Conservation (phyloP, 2,113 vertebrate species). For the Upupa epops region DNA sequence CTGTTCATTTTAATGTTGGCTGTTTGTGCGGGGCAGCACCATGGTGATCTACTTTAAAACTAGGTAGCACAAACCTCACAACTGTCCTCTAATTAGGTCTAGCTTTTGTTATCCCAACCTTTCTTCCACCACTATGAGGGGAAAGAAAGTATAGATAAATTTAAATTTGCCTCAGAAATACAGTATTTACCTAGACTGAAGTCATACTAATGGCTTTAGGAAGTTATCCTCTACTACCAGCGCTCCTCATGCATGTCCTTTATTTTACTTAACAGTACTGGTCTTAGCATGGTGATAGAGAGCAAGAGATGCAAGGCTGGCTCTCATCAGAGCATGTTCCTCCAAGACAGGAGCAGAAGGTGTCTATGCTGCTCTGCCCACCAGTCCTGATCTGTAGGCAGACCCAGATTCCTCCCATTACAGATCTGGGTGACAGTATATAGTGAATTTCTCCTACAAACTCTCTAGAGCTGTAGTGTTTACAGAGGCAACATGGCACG, state of each 20-base stretch:
- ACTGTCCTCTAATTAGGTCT: not conserved
- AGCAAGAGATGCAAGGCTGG: not conserved
- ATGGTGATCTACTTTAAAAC: not conserved
- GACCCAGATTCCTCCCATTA: not conserved
- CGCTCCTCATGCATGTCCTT: not conserved
- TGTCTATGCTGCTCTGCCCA: not conserved
- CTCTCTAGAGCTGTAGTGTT: not conserved
- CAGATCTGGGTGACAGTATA: not conserved
- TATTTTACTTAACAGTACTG: not conserved
- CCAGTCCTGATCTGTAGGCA: not conserved
- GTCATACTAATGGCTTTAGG: not conserved
- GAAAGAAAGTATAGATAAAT: not conserved
- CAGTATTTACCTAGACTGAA: not conserved
- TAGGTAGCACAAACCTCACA: not conserved
- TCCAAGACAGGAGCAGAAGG: not conserved
- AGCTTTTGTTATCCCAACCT: not conserved
- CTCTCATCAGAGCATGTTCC: not conserved
- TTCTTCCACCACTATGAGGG: not conserved
- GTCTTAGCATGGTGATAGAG: not conserved
- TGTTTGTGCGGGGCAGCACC: not conserved
- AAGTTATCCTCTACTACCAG: not conserved
- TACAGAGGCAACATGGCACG: not conserved
- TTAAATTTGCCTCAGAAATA: not conserved
- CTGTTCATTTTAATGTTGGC: not conserved
- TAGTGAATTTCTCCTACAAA: accelerated